Base-by-base conservation (phyloP, 2,888 invertebrate species). In the Mesorhabditis spiculigera region DNA sequence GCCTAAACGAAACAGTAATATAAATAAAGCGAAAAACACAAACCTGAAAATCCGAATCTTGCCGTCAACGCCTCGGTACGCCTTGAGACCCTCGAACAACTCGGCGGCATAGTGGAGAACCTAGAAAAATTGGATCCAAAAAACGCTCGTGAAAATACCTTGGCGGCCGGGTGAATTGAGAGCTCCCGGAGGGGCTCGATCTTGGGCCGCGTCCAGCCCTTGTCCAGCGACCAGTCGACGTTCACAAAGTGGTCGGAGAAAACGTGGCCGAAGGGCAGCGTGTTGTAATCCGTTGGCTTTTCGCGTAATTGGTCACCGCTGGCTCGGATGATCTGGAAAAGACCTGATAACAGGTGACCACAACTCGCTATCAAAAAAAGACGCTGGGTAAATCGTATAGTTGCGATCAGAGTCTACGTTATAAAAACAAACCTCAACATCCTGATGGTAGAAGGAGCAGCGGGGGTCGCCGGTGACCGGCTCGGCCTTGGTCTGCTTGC, bases 11-110 rank as follows among this genome's bases (percentile, higher is more conserved):
- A 63, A n/a, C 6, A n/a, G 16, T 8, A 8, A 8, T 63, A 63
- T 2, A 8, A n/a, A 63, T 63, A 28, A 6, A n/a, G 63, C 6
- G 3, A 63, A n/a, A 28, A 8, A 8, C 13, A 3, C 92, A 0
- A 96, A 96, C 65, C 97, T 91, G 88, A 97, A 97, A 83, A 97
- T 88, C 79, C 95, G 90, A 78, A 98, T 92, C 88, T 91, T 92
- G 69, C 92, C 93, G 88, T 97, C 96, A 5, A 91, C 90, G 6
- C 95, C 95, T 79, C 94, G 90, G 88, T 93, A 97, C 0, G 95
- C 95, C 88, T 98, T 98, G 90, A 96, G 90, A 66, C 97, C 97
- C 90, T 98, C 97, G 86, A 98, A 98, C 76, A 96, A 89, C 95
- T 97, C 83, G 45, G 78, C 73, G 0, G 78, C 81, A 62, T 81